phyloP scores from a whole-genome alignment of 2,113 vertebrate genomes.

The Caretta caretta region DNA sequence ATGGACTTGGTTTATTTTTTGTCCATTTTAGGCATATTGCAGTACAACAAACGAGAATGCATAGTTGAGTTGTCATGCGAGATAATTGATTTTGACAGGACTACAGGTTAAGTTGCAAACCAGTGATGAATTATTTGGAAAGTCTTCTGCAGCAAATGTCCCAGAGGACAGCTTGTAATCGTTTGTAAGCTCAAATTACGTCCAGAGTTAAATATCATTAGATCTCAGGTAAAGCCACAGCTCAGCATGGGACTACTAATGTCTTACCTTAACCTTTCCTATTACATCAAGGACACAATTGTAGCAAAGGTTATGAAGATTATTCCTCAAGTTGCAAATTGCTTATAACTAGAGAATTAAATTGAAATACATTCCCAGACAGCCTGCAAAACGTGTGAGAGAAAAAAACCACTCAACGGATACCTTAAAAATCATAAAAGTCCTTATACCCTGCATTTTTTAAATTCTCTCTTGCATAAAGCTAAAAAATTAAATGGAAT shows the following conservation, averaged over 20 bases:
- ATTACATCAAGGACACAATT: conserved; percentile 82
- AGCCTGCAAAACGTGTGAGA: conserved; percentile 1
- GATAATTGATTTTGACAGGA: conserved; percentile 96
- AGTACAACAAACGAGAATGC: conserved; percentile 68
- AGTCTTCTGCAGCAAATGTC: conserved; percentile 83
- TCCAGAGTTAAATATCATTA: conserved; percentile 93
- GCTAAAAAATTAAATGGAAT: conserved; percentile 25
- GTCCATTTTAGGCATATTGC: conserved; percentile 62
- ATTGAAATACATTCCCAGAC: conserved; percentile 26
- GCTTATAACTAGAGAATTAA: conserved; percentile 34
- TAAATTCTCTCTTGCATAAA: background rate
- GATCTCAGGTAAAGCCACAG: conserved; percentile 87
- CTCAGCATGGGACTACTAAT: conserved; percentile 87
- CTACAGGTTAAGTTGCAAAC: conserved; percentile 95
- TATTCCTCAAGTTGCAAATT: conserved; percentile 64
- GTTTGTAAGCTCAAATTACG: conserved; percentile 92
- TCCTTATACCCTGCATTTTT: background rate
- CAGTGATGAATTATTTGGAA: conserved; percentile 92
- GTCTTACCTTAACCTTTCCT: conserved; percentile 69
- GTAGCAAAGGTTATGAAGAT: conserved; percentile 64
- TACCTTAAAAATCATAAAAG: background rate
- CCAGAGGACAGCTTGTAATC: conserved; percentile 92
- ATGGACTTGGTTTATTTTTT: conserved; percentile 59
- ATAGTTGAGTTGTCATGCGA: conserved; percentile 89
- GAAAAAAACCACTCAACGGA: background rate